These are phyloP conservation scores for Carpatolechia fugitivella DNA, from an alignment of 2,888 invertebrate species.

Conservation along the genomic window DNA sequence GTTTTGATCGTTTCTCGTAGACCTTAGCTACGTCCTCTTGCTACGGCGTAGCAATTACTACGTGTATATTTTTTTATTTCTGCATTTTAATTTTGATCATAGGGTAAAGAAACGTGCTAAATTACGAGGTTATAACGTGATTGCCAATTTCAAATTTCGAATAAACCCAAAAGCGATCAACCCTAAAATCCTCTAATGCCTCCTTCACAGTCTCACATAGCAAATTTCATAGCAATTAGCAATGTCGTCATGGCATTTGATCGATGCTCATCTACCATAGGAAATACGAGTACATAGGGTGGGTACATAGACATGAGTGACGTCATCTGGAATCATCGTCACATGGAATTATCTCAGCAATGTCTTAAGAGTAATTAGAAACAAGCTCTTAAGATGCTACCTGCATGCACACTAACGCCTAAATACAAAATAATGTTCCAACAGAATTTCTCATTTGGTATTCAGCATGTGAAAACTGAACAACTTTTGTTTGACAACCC, in stretches of 20 bases:
- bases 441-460: too few species aligned
- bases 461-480: too few species aligned
- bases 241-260: conserved; percentile 34
- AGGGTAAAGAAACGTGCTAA: too few species aligned
- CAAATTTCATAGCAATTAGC: conserved; percentile 32
- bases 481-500: too few species aligned
- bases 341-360: conserved; percentile 8
- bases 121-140: too few species aligned
- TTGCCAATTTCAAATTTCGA: background rate
- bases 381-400: conserved; percentile 20
- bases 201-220: background rate
- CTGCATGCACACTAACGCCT: background rate
- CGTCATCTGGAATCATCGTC: conserved; percentile 8
- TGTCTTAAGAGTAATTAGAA: conserved; percentile 29
- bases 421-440: too few species aligned
- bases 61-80: too few species aligned
- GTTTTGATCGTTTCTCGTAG: too few species aligned
- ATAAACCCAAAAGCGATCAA: background rate
- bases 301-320: background rate
- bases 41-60: too few species aligned
- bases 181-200: background rate
- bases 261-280: conserved; percentile 30
- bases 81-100: too few species aligned
- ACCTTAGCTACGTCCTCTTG: too few species aligned
- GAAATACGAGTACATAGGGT: conserved; percentile 6